A percentile compares a stretch with the other conserved stretches of the same genome.
These are phyloP conservation scores for Nasua narica DNA, from an alignment of 2,797 vertebrate species.

Conservation along the genomic window DNA sequence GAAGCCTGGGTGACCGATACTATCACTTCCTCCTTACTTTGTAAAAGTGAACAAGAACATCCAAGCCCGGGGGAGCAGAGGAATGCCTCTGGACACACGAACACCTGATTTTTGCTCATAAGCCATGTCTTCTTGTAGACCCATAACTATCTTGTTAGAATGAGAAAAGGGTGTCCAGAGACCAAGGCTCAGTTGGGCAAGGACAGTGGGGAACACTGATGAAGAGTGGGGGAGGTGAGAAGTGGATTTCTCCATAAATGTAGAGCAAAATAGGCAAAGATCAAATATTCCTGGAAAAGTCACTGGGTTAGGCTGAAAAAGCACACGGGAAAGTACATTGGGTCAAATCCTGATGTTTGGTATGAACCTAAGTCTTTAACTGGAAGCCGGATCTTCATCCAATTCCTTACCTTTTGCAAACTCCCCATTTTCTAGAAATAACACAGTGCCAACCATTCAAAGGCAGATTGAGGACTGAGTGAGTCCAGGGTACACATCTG, in stretches of 20 bases:
- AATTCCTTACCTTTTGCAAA: not conserved
- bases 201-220: too few species aligned
- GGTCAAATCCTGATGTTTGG: not conserved
- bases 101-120: not conserved
- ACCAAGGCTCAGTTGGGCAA: not conserved
- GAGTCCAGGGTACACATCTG: accelerated
- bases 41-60: too few species aligned
- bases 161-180: not conserved
- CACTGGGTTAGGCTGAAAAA: too few species aligned
- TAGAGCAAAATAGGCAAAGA: not conserved
- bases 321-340: accelerated
- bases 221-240: not conserved
- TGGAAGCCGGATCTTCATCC: not conserved
- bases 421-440: not conserved
- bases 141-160: not conserved
- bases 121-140: not conserved
- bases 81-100: accelerated
- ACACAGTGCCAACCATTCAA: accelerated
- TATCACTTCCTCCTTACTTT: not conserved
- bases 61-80: not conserved
- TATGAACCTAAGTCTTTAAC: not conserved
- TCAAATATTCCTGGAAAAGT: not conserved
- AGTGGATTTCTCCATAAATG: not conserved
- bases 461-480: too few species aligned
- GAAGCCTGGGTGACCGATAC: too few species aligned